Base-by-base conservation (phyloP, 2,113 vertebrate genomes). In the Chinchilla lanigera region DNA sequence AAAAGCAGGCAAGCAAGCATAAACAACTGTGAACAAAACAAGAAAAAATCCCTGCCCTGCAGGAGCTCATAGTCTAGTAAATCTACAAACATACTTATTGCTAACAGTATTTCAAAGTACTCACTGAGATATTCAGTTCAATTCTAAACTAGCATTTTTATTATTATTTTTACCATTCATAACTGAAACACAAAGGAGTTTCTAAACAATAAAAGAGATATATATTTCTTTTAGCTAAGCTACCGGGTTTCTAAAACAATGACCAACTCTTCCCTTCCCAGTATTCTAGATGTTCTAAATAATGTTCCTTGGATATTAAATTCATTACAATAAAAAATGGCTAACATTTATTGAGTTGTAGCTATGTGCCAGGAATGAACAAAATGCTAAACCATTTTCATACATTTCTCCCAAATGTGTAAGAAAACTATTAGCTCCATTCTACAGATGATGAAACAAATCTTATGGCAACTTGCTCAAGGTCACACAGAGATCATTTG, bases 361-460 rank as follows among this genome's bases (percentile, higher is more conserved):
- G 67, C 16, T 71, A 41, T 85, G 33, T 80, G 12, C 4, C 35
- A 75, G 28, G n/a, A 33, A 93, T 16, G 92, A 16, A 75, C 30
- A 90, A 97, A 96, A 95, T 90, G 38, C 35, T 95, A 95, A 63
- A 38, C 22, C 92, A 91, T 54, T 94, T 94, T 93, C 35, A 93
- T 77, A 82, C 11, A 94, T 41, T 90, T 81, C 19, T 90, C 33
- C 80, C 5, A 90, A 17, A 2, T 52, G 69, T 85, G 28, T 73
- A n/a, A 88, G 8, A 65, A 83, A 93, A 89, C 82, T 56, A 92
- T 54, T 47, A 81, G 13, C 28, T 22, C 33, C 71, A 90, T 58
- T 86, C 92, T 84, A 94, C 6, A 97, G 30, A 95, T 93, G 30
- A 81, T 89, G 44, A 90, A 93, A 83, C 3, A 58, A 14, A 95